Conservation (phyloP, 30 jellyfish, hydroid and myxozoan species). For the Aurelia sp. region DNA sequence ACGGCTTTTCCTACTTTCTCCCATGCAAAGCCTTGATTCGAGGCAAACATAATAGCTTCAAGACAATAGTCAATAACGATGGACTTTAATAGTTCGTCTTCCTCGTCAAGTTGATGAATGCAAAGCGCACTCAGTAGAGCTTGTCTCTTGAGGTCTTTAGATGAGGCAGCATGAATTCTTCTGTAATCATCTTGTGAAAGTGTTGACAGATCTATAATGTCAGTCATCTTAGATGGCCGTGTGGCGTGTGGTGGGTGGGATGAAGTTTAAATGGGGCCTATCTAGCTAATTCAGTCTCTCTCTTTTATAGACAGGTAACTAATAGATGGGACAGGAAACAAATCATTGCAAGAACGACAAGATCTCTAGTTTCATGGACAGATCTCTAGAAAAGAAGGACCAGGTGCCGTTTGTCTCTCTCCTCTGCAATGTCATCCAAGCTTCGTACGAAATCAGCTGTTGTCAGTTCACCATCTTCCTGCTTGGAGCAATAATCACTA, state of each 20-base stretch:
- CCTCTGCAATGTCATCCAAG: too few relatives aligned
- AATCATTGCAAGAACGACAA: too few relatives aligned
- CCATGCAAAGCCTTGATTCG: conserved; percentile 60
- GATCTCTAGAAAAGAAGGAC: too few relatives aligned
- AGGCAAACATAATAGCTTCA: conserved; percentile 13
- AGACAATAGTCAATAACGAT: conserved; percentile 28
- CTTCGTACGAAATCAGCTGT: neutral
- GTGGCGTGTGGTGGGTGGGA: too few relatives aligned
- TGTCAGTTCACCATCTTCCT: neutral
- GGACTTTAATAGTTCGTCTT: conserved; percentile 29
- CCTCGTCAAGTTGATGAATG: conserved; percentile 25
- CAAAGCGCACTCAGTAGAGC: conserved; percentile 6
- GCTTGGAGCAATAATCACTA: neutral
- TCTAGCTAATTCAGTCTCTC: too few relatives aligned
- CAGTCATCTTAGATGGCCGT: neutral
- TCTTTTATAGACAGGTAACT: too few relatives aligned
- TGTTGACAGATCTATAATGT: conserved; percentile 1
- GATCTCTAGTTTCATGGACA: too few relatives aligned
- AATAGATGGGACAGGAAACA: too few relatives aligned
- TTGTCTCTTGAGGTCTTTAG: neutral
- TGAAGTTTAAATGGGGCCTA: too few relatives aligned
- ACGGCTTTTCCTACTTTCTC: conserved; percentile 2
- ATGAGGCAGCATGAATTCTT: neutral
- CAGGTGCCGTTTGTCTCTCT: too few relatives aligned
- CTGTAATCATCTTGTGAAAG: neutral